A percentile compares a stretch with the other conserved stretches of the same genome.
Conservation (phyloP, 2,888 invertebrate species). For the Nephrotoma appendiculata region DNA sequence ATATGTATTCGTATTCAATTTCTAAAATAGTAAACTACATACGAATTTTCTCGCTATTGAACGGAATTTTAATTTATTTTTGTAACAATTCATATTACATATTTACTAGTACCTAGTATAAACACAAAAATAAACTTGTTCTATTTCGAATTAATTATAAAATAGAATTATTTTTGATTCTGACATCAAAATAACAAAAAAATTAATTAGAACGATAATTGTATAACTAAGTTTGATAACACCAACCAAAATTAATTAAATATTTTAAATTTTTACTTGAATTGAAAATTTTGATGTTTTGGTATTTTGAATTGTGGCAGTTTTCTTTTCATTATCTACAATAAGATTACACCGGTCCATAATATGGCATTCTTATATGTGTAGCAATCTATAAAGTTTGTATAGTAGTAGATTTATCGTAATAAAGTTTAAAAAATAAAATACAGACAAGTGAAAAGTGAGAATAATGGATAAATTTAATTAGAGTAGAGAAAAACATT, state of each 20-base stretch:
- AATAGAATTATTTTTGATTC: neutral
- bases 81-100: too few relatives aligned
- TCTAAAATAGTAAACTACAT: too few relatives aligned
- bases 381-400: neutral
- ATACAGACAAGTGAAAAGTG: neutral
- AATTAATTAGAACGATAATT: neutral
- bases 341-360: too few relatives aligned
- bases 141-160: neutral
- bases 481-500: neutral
- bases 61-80: too few relatives aligned
- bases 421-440: neutral
- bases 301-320: neutral
- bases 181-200: neutral
- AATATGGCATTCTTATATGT: too few relatives aligned
- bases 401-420: neutral
- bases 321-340: too few relatives aligned
- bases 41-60: too few relatives aligned
- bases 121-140: too few relatives aligned
- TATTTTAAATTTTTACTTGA: neutral
- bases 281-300: neutral
- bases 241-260: neutral
- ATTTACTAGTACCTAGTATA: too few relatives aligned
- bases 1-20: too few relatives aligned
- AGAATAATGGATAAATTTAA: neutral
- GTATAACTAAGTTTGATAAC: neutral